Evolutionary conservation across 92 coral and sea anemone genomes (phyloP).

Genomic region (Actinostola sp.): DNA sequence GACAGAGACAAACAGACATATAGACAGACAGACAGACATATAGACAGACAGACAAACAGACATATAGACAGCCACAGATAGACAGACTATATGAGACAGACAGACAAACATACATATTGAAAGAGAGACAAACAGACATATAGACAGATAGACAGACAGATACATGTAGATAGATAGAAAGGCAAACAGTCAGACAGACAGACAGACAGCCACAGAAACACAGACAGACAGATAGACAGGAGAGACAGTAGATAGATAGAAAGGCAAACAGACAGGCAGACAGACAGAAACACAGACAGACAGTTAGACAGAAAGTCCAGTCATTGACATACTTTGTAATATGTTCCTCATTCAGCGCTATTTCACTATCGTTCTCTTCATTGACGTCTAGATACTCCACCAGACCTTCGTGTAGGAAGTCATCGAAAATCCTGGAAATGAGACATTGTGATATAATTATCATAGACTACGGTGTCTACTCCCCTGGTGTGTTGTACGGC

Average conservation of each 20-base stretch:
- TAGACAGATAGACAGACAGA: too few relatives aligned
- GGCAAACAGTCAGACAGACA: not conserved
- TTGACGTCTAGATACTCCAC: slow-evolving; percentile 95
- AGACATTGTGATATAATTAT: too few relatives aligned
- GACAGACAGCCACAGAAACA: not conserved
- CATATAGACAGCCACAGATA: not conserved
- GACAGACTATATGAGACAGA: not conserved
- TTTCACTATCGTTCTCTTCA: slow-evolving; percentile 94
- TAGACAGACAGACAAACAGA: not conserved
- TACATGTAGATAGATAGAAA: not conserved
- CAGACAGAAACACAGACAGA: too few relatives aligned
- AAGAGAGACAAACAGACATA: slow-evolving; percentile 1
- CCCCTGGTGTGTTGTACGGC: too few relatives aligned
- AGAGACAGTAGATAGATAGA: not conserved
- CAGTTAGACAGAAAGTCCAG: not conserved
- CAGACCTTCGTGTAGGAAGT: slow-evolving; percentile 88
- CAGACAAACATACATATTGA: too few relatives aligned
- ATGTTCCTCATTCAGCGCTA: slow-evolving; percentile 84
- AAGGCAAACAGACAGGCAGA: too few relatives aligned
- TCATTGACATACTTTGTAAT: slow-evolving; percentile 63
- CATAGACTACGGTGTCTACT: too few relatives aligned
- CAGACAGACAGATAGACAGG: too few relatives aligned
- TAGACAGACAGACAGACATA: not conserved
- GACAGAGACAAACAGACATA: not conserved
- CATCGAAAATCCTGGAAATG: slow-evolving; percentile 80